Percentiles rank a stretch among this genome's conserved stretches.
Evolutionary conservation across 2,113 vertebrate species (phyloP).

Genomic region (Mola mola): DNA sequence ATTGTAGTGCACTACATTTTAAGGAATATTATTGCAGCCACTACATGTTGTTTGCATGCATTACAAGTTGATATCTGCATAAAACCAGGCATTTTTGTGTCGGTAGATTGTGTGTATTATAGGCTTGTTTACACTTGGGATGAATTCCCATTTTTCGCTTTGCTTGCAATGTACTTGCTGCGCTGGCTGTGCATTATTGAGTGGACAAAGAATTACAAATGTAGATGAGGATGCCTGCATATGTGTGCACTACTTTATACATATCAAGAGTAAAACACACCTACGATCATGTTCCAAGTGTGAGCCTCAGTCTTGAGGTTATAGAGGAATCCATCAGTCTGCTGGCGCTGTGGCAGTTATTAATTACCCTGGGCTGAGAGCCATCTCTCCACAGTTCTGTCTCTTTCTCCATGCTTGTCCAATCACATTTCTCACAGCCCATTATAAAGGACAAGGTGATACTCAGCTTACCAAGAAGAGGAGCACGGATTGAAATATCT

Average conservation of each 20-base stretch:
- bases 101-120: no score
- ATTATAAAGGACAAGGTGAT: constrained; percentile 78
- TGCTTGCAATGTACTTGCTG: neutral
- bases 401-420: constrained; percentile 75
- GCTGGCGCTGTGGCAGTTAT: constrained; percentile 68
- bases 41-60: no score
- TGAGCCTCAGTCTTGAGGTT: constrained; percentile 46
- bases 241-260: constrained; percentile 8
- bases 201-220: neutral
- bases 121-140: neutral
- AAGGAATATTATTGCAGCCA: no score
- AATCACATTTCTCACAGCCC: constrained; percentile 74
- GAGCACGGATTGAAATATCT: constrained; percentile 76
- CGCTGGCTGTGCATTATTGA: neutral
- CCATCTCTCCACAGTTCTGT: constrained; percentile 61
- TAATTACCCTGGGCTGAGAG: constrained; percentile 74
- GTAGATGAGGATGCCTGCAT: neutral
- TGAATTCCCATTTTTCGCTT: neutral
- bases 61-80: no score
- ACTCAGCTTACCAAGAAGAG: constrained; percentile 55
- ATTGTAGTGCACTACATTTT: no score
- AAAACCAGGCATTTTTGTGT: no score
- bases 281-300: constrained; percentile 44
- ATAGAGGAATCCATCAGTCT: constrained; percentile 73
- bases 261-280: constrained; percentile 48